Conservation (phyloP, 2,113 vertebrate species). For the Cromileptes altivelis region DNA sequence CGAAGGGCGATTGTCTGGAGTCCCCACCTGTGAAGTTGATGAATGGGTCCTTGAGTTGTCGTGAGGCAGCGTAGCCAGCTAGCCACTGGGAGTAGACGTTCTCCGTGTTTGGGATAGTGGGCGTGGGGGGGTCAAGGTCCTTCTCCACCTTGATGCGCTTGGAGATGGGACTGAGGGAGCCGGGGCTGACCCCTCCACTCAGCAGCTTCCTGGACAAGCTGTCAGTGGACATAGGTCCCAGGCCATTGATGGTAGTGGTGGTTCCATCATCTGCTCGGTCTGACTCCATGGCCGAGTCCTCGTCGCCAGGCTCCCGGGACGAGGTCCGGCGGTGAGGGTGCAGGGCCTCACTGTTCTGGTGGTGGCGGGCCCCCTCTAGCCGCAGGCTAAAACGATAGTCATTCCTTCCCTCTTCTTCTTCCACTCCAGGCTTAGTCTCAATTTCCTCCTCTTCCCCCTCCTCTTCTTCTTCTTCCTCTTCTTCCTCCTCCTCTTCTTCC, state of each 20-base stretch:
- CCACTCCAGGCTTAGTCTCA: conserved; percentile 88
- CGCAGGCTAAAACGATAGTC: conserved; percentile 94
- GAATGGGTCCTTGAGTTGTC: conserved; percentile 98
- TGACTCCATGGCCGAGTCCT: conserved; percentile 90
- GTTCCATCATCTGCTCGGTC: conserved; percentile 88
- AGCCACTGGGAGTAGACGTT: conserved; percentile 99
- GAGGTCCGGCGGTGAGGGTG: conserved; percentile 91
- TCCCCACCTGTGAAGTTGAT: conserved; percentile 93
- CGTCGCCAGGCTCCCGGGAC: conserved; percentile 89
- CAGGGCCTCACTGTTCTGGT: conserved; percentile 95
- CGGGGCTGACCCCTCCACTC: conserved; percentile 89
- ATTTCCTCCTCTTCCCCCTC: conserved; percentile 93
- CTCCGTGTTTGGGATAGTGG: conserved; percentile 95
- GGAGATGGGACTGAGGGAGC: conserved; percentile 93
- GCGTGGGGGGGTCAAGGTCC: conserved; percentile 93
- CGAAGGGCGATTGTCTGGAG: conserved; percentile 99
- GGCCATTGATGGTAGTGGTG: conserved; percentile 87
- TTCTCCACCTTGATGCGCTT: conserved; percentile 99
- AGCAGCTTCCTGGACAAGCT: conserved; percentile 94
- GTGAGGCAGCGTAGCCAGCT: conserved; percentile 95
- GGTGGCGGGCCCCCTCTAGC: conserved; percentile 95
- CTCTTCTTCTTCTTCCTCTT: conserved; percentile 92
- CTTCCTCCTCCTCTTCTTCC: conserved; percentile 85
- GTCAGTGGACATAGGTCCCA: conserved; percentile 91
- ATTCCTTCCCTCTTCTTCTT: conserved; percentile 85